Evolutionary conservation across 2,113 vertebrate genomes (phyloP).

Genomic region (Corythoichthys intestinalis): DNA sequence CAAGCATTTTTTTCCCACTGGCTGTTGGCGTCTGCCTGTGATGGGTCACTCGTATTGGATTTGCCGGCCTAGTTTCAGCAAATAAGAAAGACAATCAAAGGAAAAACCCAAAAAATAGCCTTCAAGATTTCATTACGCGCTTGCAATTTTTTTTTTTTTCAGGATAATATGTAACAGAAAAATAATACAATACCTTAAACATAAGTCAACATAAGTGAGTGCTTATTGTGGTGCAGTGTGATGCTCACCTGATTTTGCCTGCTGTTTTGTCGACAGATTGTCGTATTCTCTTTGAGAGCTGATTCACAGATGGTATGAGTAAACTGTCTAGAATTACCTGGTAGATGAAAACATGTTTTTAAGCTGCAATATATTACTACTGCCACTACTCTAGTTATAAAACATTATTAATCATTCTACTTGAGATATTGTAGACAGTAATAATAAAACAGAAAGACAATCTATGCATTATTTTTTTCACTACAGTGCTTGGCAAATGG

Average conservation of each 20-base stretch:
- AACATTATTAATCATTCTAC: background rate
- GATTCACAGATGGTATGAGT: slow-evolving; percentile 87
- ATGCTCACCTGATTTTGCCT: slow-evolving; percentile 86
- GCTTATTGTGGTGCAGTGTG: background rate
- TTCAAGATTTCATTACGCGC: background rate
- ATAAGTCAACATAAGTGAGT: background rate
- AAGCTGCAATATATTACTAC: background rate
- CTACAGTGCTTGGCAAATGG: too few species aligned
- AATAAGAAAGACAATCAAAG: slow-evolving; percentile 6
- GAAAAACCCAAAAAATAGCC: background rate
- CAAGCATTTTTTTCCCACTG: slow-evolving; percentile 6
- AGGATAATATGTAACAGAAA: too few species aligned
- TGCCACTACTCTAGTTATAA: background rate
- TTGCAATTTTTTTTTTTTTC: too few species aligned
- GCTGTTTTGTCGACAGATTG: slow-evolving; percentile 93
- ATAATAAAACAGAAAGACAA: too few species aligned
- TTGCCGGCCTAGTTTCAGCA: slow-evolving; percentile 19
- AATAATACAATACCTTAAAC: background rate
- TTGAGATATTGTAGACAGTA: background rate
- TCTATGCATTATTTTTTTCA: too few species aligned
- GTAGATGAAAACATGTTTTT: slow-evolving; percentile 4
- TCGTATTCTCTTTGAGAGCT: slow-evolving; percentile 89
- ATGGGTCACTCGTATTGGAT: slow-evolving; percentile 39
- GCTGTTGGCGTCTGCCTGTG: slow-evolving; percentile 22
- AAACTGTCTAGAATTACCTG: slow-evolving; percentile 89